These are phyloP conservation scores for Bemisia tabaci DNA, from an alignment of 1,140 invertebrate genomes.

Conservation along the genomic window DNA sequence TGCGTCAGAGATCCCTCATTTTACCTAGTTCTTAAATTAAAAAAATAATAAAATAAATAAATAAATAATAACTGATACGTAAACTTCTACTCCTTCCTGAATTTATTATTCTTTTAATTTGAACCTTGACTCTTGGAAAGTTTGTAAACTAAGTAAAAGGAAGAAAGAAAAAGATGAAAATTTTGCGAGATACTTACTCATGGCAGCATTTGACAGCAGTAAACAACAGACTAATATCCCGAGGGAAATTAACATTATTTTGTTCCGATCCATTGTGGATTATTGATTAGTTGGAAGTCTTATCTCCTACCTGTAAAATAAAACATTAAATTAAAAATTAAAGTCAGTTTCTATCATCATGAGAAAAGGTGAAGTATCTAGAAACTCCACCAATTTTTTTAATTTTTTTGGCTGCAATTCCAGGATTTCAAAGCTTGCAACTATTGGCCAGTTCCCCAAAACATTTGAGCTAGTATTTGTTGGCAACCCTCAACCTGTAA, in stretches of 20 bases:
- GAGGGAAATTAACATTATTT: not conserved
- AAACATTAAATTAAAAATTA: too few relatives aligned
- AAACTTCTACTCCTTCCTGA: too few relatives aligned
- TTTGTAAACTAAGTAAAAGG: not conserved
- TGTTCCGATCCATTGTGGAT: not conserved
- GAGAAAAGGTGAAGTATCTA: not conserved
- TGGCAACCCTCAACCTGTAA: too few relatives aligned
- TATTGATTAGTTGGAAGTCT: not conserved
- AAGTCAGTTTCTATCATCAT: too few relatives aligned
- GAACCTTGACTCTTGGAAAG: too few relatives aligned
- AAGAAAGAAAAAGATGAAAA: not conserved
- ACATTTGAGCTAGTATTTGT: too few relatives aligned
- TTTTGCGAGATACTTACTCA: not conserved
- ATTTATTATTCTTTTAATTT: too few relatives aligned
- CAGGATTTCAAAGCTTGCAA: not conserved
- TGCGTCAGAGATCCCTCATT: too few relatives aligned
- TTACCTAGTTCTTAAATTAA: too few relatives aligned
- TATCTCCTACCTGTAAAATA: not conserved
- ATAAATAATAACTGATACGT: too few relatives aligned
- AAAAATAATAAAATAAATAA: too few relatives aligned
- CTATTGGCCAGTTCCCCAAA: too few relatives aligned
- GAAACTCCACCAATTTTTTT: not conserved
- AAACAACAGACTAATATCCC: not conserved
- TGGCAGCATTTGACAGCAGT: not conserved
- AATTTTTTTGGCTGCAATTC: not conserved